Evolutionary conservation across 2,797 vertebrate species (phyloP), one percentile per base, ranked within the genome.

Genomic region (Carduelis carduelis): DNA sequence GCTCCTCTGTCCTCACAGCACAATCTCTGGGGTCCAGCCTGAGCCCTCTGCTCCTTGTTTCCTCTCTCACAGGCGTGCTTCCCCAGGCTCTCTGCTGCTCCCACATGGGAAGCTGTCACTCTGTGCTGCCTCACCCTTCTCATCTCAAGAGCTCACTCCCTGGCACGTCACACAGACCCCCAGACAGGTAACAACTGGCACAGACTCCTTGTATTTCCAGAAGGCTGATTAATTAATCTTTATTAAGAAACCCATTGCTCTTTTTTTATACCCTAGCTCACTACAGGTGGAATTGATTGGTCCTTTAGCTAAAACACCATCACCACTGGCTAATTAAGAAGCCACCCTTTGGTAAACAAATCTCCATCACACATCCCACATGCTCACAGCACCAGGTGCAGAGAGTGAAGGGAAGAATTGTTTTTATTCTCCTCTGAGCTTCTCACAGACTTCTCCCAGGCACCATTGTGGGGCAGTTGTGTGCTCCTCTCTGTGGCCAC

Each of bases 81-180:
- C 39, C 18, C n/a, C 52, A 9, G 37, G 10, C 27, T 35, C 74
- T 41, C 66, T 14, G 55, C 23, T 71, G 28, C 61, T 76, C 56
- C 81, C 34, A 19, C 37, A 4, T 5, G 39, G 5, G 41, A 44
- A 44, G 49, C 65, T 61, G 12, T 19, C 8, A 4, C 59, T 64
- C 6, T 65, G 9, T 28, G 41, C 79, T 79, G 39, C 60, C 28
- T 80, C 52, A 32, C 18, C 26, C 43, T 50, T 21, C 39, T 37
- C 7, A 2, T n/a, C 12, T 44, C 0, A 20, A n/a, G 52, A 26
- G 17, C 3, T 59, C 35, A 14, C 17, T 19, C 35, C 26, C 18
- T 35, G 34, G 6, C n/a, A 16, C 7, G 0, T 17, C 55, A 34
- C n/a, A 24, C 7, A 3, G 7, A 17, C 2, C n/a, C n/a, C 55